Conservation (phyloP, 2,888 invertebrate genomes). For the Coecobrya sp. region DNA sequence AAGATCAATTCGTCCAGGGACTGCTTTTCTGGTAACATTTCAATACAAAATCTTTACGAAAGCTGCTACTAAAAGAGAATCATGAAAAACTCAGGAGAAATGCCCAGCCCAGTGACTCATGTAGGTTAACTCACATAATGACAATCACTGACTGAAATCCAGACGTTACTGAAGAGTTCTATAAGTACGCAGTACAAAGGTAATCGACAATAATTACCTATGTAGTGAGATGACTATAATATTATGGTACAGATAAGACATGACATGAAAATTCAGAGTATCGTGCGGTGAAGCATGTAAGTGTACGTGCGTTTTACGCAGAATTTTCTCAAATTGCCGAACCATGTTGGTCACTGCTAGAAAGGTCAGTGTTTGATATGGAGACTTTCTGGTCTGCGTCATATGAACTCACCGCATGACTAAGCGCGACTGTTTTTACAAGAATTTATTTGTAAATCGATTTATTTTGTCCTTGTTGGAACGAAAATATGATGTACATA, state of each 20-base stretch:
- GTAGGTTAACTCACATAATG: too few relatives aligned
- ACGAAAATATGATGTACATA: not conserved
- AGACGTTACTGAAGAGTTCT: too few relatives aligned
- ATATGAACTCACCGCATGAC: not conserved
- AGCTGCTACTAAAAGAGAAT: too few relatives aligned
- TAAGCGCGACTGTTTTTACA: not conserved
- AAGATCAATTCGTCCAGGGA: conserved; percentile 41
- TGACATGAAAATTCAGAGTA: not conserved
- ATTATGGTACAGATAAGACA: not conserved
- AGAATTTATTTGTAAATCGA: conserved; percentile 1
- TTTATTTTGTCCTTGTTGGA: not conserved
- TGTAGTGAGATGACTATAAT: too few relatives aligned
- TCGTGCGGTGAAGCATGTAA: not conserved
- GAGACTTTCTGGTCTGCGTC: not conserved
- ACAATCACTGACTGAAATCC: too few relatives aligned
- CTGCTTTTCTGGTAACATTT: conserved; percentile 70
- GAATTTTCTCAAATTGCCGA: not conserved
- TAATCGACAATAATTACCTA: too few relatives aligned
- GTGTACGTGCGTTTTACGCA: not conserved
- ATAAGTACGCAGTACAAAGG: too few relatives aligned
- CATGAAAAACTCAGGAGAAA: too few relatives aligned
- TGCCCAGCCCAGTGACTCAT: too few relatives aligned
- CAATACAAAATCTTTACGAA: too few relatives aligned
- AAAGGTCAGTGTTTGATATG: conserved; percentile 51
- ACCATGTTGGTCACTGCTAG: not conserved